These are phyloP conservation scores for Smutsia gigantea DNA, from an alignment of 2,797 vertebrate species.

Conservation along the genomic window DNA sequence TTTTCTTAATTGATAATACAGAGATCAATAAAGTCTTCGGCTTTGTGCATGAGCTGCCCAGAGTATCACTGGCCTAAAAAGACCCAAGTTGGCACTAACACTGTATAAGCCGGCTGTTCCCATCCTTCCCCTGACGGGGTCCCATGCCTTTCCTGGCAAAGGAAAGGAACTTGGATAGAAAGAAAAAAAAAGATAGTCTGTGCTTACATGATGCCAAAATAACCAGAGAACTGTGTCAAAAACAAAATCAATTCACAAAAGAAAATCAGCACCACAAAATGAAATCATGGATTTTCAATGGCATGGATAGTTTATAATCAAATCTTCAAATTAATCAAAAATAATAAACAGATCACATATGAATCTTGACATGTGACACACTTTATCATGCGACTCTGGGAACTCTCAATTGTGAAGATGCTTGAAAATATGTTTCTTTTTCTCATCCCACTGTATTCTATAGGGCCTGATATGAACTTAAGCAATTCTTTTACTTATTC, in stretches of 20 bases:
- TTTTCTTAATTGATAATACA: constrained; percentile 61
- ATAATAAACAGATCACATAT: not conserved
- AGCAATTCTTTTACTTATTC: not conserved
- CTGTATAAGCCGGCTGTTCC: constrained; percentile 59
- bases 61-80: constrained; percentile 36
- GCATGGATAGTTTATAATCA: not conserved
- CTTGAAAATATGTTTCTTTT: not conserved
- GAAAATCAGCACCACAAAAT: constrained; percentile 38
- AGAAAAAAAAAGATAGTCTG: not conserved
- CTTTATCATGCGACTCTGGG: not conserved
- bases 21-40: constrained; percentile 39
- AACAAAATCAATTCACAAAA: constrained; percentile 43
- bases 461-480: not conserved
- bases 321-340: constrained; percentile 20
- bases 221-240: constrained; percentile 37
- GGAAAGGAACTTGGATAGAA: constrained; percentile 31
- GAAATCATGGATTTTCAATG: not conserved
- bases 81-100: constrained; percentile 32
- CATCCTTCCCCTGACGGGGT: constrained; percentile 67
- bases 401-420: not conserved
- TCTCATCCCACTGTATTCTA: not conserved
- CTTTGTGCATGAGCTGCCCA: constrained; percentile 26
- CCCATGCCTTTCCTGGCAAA: constrained; percentile 21
- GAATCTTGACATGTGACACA: constrained; percentile 13
- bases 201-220: constrained; percentile 10